A percentile compares a stretch with the other conserved stretches of the same genome.
Conservation (phyloP, 2,113 vertebrate genomes). For the Gobiocypris rarus region DNA sequence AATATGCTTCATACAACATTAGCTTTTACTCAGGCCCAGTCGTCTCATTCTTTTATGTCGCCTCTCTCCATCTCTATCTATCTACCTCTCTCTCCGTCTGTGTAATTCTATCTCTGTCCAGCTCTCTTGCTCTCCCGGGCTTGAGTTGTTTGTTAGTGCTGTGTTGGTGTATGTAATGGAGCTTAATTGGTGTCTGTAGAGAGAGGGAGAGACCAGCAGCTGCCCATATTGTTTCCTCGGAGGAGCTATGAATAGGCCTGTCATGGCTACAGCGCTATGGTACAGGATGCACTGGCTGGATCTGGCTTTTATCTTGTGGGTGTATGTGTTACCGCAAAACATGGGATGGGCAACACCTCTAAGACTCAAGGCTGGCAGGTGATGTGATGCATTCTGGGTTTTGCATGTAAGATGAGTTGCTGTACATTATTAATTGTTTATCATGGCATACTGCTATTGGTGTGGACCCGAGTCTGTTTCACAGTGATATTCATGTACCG, state of each 20-base stretch:
- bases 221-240: conserved; percentile 44
- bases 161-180: conserved; percentile 48
- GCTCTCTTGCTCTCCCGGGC: conserved; percentile 26
- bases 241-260: conserved; percentile 18
- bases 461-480: too few relatives aligned
- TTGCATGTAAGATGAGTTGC: not conserved
- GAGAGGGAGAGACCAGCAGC: conserved; percentile 35
- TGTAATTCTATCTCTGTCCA: conserved; percentile 35
- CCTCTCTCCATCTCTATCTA: conserved; percentile 40
- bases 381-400: not conserved
- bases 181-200: conserved; percentile 44
- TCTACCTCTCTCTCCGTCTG: conserved; percentile 24
- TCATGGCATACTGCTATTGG: not conserved
- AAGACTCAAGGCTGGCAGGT: conserved; percentile 9
- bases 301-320: not conserved
- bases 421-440: not conserved
- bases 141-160: conserved; percentile 36
- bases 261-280: conserved; percentile 6
- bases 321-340: not conserved
- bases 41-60: conserved; percentile 43
- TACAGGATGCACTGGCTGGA: conserved; percentile 17
- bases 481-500: too few relatives aligned
- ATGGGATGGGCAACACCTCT: conserved; percentile 11
- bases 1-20: conserved; percentile 49
- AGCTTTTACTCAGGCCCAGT: conserved; percentile 41